phyloP scores from a whole-genome alignment of 2,888 invertebrate species.

The Alentia gelatinosa region DNA sequence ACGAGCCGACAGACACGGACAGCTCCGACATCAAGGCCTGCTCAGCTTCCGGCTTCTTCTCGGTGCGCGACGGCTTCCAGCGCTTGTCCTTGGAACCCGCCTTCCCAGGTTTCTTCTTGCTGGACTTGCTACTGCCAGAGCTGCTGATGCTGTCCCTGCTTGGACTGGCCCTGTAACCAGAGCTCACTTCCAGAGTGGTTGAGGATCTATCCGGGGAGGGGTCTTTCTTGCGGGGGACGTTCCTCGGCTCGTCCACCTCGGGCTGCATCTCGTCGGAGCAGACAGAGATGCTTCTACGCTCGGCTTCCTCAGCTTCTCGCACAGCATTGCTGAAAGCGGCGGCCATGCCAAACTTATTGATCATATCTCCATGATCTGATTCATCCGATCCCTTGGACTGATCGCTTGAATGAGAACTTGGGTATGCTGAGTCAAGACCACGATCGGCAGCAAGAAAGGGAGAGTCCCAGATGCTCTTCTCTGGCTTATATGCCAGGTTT shows the following conservation, averaged over 20 bases:
- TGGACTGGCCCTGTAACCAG: background rate
- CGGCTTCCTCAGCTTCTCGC: background rate
- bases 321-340: conserved; percentile 34
- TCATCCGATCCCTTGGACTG: conserved; percentile 48
- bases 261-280: background rate
- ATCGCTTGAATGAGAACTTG: conserved; percentile 49
- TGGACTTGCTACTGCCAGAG: background rate
- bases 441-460: conserved; percentile 55
- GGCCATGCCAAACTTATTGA: conserved; percentile 49
- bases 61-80: background rate
- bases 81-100: background rate
- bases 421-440: conserved; percentile 49
- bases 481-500: conserved; percentile 43
- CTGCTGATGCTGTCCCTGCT: conserved; percentile 40
- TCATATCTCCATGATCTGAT: conserved; percentile 41
- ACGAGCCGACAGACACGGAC: conserved; percentile 15
- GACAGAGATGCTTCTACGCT: background rate
- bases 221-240: background rate
- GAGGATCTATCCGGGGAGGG: conserved; percentile 34
- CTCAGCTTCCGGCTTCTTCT: conserved; percentile 17
- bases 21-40: conserved; percentile 3
- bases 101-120: conserved; percentile 23
- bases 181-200: background rate
- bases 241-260: background rate
- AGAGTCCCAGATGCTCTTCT: conserved; percentile 55